Conservation (phyloP, 2,113 vertebrate species). For the Eudyptes chrysolophus region DNA sequence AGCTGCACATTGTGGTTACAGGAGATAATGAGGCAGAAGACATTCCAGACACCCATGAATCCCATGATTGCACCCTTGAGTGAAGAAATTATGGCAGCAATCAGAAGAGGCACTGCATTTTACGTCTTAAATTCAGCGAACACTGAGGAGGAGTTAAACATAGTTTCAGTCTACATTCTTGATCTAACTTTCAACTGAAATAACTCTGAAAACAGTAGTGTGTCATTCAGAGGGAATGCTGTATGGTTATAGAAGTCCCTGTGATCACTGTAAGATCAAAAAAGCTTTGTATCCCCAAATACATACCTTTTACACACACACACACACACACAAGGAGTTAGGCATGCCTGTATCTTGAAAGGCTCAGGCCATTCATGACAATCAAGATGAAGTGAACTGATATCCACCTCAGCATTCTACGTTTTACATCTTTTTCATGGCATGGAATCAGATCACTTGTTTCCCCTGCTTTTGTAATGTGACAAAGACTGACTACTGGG, state of each 20-base stretch:
- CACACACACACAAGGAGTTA: fast-evolving
- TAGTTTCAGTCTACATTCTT: not conserved
- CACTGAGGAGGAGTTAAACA: not conserved
- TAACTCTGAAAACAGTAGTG: not conserved
- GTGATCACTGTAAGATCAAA: not conserved
- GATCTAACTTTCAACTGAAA: not conserved
- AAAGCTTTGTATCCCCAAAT: not conserved
- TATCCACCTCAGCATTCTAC: not conserved
- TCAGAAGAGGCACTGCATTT: not conserved
- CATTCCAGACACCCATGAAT: not conserved
- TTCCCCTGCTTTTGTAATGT: not conserved
- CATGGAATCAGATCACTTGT: not conserved
- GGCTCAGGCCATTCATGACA: not conserved
- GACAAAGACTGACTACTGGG: not conserved
- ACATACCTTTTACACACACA: not conserved
- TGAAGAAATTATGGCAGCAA: not conserved
- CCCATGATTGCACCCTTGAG: not conserved
- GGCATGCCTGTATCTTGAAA: not conserved
- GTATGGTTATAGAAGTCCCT: not conserved
- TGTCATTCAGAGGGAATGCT: not conserved
- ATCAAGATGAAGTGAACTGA: not conserved
- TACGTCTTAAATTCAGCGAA: not conserved
- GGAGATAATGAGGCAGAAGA: not conserved
- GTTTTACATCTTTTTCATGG: not conserved
- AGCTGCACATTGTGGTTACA: not conserved